Percentiles rank a stretch among this genome's conserved stretches.
These are phyloP conservation scores for Archilochus colubris DNA, from an alignment of 2,113 vertebrate species.

Conservation along the genomic window DNA sequence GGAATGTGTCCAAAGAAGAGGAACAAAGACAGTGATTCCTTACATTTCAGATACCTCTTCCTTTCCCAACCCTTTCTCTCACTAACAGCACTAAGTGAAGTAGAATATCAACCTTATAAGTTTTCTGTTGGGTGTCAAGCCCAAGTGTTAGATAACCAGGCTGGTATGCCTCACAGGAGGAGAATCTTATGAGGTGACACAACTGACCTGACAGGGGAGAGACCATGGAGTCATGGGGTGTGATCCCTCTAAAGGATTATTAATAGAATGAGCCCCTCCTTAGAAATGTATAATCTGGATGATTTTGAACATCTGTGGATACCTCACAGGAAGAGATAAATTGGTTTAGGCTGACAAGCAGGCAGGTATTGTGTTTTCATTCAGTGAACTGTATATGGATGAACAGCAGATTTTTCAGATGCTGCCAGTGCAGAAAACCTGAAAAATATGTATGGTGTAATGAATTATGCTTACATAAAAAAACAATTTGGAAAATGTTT, in stretches of 20 bases:
- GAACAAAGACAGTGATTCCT: neutral
- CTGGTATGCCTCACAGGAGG: neutral
- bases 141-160: neutral
- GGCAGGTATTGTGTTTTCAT: neutral
- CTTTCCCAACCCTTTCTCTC: neutral
- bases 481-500: neutral
- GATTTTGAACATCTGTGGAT: neutral
- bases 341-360: neutral
- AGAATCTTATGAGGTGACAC: neutral
- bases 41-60: neutral
- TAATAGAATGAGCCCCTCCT: neutral
- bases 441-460: neutral
- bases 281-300: neutral
- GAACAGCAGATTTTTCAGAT: neutral
- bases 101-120: neutral
- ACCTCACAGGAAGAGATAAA: neutral
- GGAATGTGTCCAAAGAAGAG: too few species aligned
- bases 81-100: fast-evolving
- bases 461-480: neutral
- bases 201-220: neutral
- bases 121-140: neutral
- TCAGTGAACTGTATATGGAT: neutral
- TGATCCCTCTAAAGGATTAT: neutral
- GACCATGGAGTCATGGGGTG: neutral
- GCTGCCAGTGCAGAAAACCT: neutral